Percentiles rank a stretch among this genome's conserved stretches.
Evolutionary conservation across 2,888 invertebrate species (phyloP).

Genomic region (Lasioglossum calceatum): DNA sequence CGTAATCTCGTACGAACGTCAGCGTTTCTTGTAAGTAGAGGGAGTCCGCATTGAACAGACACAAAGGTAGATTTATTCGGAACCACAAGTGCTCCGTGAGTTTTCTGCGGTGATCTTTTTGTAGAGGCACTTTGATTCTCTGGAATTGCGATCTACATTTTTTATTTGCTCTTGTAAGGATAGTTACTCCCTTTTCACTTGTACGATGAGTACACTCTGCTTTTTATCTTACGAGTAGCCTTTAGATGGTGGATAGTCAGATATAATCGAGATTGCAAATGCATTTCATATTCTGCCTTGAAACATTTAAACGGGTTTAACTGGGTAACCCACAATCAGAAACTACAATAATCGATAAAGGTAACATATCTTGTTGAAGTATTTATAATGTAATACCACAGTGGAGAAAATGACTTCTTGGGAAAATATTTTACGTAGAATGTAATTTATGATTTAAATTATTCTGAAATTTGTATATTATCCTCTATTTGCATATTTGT

Average conservation of each 20-base stretch:
- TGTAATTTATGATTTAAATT: not conserved
- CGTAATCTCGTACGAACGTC: not conserved
- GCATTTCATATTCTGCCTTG: not conserved
- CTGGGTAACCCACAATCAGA: not conserved
- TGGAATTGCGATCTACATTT: not conserved
- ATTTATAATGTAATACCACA: not conserved
- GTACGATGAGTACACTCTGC: constrained; percentile 15
- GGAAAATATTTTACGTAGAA: too few relatives aligned
- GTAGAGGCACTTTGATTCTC: not conserved
- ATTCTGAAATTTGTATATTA: not conserved
- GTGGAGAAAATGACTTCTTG: not conserved
- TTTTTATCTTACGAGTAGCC: constrained; percentile 1
- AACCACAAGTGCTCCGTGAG: not conserved
- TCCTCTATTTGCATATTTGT: not conserved
- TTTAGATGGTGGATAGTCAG: not conserved
- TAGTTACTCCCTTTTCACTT: not conserved
- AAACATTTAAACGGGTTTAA: not conserved
- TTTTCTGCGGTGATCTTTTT: constrained; percentile 6
- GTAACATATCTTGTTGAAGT: not conserved
- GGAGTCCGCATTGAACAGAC: not conserved
- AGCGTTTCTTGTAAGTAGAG: constrained; percentile 1
- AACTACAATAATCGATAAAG: too few relatives aligned
- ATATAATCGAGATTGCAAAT: not conserved
- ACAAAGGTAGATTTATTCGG: not conserved
- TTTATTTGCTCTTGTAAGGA: not conserved